Conservation (phyloP, 2,888 invertebrate genomes). For the Seira ritae region DNA sequence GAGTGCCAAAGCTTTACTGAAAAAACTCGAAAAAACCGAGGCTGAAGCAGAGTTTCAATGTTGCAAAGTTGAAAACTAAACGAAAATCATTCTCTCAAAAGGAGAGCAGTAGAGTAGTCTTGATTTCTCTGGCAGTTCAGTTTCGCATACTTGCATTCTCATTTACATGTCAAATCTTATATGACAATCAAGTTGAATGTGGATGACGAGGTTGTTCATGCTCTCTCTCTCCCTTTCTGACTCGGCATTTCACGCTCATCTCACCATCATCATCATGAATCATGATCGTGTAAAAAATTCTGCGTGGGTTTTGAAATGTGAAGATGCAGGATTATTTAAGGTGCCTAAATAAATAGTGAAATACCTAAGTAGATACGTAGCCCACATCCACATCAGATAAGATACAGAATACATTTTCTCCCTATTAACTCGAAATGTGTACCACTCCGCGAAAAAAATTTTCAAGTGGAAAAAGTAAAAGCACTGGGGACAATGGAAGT, state of each 20-base stretch:
- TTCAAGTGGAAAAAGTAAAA: no score
- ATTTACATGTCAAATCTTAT: conserved; percentile 16
- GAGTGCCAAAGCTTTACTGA: no score
- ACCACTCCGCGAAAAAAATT: background rate
- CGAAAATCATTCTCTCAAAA: no score
- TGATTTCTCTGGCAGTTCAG: background rate
- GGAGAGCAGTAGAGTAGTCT: no score
- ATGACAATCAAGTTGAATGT: background rate
- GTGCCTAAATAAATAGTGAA: background rate
- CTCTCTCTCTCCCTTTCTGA: background rate
- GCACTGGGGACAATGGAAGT: background rate
- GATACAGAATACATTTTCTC: no score
- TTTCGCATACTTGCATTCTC: background rate
- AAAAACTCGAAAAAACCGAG: no score
- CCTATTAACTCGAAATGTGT: background rate
- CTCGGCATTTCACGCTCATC: background rate
- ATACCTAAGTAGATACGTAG: no score
- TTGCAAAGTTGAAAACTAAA: no score
- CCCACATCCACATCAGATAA: no score
- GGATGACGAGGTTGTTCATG: background rate
- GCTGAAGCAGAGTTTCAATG: no score
- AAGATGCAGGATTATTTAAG: background rate
- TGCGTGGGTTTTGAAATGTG: background rate
- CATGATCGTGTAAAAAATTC: background rate
- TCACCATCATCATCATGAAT: background rate